Conservation (phyloP, 2,797 vertebrate species). For the Thripadectes ignobilis region DNA sequence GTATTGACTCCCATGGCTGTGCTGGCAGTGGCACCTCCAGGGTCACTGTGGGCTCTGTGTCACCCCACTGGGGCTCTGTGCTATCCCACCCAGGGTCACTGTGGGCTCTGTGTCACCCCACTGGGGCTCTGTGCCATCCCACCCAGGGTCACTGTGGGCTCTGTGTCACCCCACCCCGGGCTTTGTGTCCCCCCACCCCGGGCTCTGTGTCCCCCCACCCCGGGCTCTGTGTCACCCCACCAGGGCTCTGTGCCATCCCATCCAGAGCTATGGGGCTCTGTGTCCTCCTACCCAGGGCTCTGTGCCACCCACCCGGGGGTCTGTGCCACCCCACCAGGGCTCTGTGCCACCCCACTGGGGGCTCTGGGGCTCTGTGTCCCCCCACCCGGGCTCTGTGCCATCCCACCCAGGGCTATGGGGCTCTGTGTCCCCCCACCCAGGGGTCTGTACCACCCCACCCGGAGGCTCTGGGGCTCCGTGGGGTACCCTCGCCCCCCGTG, state of each 20-base stretch:
- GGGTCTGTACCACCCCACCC: too few relatives aligned
- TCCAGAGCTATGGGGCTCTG: too few relatives aligned
- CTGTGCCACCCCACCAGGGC: too few relatives aligned
- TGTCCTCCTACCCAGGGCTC: too few relatives aligned
- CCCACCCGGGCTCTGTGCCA: too few relatives aligned
- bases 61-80: neutral
- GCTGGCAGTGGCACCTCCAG: neutral
- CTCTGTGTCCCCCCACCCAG: neutral
- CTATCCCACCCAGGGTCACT: neutral
- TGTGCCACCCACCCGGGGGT: too few relatives aligned
- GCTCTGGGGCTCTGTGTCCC: neutral
- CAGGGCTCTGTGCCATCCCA: neutral
- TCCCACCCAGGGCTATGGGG: neutral
- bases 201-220: too few relatives aligned
- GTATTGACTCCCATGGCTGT: rapidly evolving
- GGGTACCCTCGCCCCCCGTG: rapidly evolving
- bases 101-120: too few relatives aligned
- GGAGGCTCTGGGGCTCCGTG: neutral
- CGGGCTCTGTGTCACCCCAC: too few relatives aligned
- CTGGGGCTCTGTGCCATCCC: neutral
- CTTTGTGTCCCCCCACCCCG: neutral
- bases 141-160: too few relatives aligned
- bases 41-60: neutral
- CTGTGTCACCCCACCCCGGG: too few relatives aligned
- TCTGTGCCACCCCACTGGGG: too few relatives aligned